phyloP scores from a whole-genome alignment of 2,113 vertebrate species.

The Gobio gobio region DNA sequence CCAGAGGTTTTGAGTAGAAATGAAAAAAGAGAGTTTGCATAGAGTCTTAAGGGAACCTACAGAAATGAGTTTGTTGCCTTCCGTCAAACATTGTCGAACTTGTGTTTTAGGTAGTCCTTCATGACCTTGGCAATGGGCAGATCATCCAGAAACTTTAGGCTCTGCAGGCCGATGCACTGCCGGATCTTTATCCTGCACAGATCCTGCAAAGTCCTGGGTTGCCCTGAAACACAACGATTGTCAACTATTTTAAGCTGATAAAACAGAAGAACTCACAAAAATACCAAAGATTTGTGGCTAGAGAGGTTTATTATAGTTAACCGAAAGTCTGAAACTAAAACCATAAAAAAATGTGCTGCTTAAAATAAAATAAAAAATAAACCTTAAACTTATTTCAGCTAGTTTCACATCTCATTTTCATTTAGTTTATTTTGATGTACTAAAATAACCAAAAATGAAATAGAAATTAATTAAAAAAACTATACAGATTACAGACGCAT shows the following conservation, averaged over 20 bases:
- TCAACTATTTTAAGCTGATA: background rate
- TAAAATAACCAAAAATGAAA: no score
- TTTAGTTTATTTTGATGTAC: no score
- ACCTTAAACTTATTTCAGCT: no score
- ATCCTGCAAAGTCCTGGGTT: constrained; percentile 95
- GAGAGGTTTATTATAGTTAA: background rate
- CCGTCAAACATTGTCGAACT: constrained; percentile 92
- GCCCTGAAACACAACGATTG: constrained; percentile 78
- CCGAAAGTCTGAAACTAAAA: no score
- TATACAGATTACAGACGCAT: no score
- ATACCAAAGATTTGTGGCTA: background rate
- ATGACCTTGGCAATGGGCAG: constrained; percentile 98
- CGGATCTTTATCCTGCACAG: constrained; percentile 98
- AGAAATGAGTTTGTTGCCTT: background rate
- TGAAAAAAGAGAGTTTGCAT: constrained; percentile 87
- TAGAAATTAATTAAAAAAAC: no score
- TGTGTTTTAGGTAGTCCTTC: constrained; percentile 99
- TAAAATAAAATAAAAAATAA: no score
- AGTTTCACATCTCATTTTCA: no score
- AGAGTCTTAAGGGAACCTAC: constrained; percentile 72
- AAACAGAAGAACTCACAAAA: background rate
- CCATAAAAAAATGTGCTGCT: no score
- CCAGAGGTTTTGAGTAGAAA: constrained; percentile 77
- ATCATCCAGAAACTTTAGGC: constrained; percentile 93
- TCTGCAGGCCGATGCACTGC: constrained; percentile 96